Conservation (phyloP, 1,140 invertebrate genomes). For the Anthonomus grandis region DNA sequence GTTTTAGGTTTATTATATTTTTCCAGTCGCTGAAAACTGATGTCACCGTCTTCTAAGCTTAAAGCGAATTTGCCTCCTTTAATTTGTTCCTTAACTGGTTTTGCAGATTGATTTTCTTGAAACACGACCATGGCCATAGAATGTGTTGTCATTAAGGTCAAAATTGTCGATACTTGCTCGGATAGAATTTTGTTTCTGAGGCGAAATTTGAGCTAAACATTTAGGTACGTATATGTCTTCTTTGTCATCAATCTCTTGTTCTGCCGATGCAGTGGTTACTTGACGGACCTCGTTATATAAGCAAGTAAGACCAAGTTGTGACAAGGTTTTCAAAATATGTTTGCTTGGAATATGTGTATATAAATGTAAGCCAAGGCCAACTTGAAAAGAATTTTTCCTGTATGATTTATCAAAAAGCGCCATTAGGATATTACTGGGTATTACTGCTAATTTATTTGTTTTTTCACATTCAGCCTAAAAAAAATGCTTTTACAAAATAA, state of each 20-base stretch:
- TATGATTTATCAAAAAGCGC: background rate
- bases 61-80: background rate
- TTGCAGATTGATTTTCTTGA: constrained; percentile 10
- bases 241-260: no score
- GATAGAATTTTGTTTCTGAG: constrained; percentile 11
- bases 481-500: no score
- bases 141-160: constrained; percentile 13
- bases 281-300: no score
- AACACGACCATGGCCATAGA: constrained; percentile 12
- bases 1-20: no score
- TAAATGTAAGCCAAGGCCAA: constrained; percentile 9
- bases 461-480: no score
- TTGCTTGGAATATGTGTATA: constrained; percentile 9
- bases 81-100: constrained; percentile 1
- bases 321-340: constrained; percentile 5
- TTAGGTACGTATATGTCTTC: no score
- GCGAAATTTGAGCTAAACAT: no score
- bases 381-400: constrained; percentile 13
- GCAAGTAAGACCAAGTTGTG: no score
- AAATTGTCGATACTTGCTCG: constrained; percentile 17
- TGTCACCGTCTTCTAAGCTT: background rate
- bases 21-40: constrained; percentile 1
- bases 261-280: no score
- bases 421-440: constrained; percentile 2
- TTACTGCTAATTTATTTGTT: background rate